A percentile compares a stretch with the other conserved stretches of the same genome.
Conservation (phyloP, 1,140 invertebrate species). For the Pseudomyrmex gracilis region DNA sequence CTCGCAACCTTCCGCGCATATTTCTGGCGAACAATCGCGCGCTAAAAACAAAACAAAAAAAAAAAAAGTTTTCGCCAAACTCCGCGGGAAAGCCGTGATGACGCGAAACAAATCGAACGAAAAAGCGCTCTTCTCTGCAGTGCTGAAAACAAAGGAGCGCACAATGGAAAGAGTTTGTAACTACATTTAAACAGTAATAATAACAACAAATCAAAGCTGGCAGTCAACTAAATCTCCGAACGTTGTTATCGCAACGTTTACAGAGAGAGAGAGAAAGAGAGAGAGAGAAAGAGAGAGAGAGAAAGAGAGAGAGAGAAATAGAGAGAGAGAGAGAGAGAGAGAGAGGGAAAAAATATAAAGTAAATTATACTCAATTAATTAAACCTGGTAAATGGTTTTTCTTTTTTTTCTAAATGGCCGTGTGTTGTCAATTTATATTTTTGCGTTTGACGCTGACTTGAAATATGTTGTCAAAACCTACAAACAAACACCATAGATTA, state of each 20-base stretch:
- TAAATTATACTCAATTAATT: background rate
- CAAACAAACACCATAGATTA: background rate
- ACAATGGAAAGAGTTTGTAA: background rate
- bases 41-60: background rate
- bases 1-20: conserved; percentile 18
- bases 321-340: no score
- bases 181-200: background rate
- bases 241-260: background rate
- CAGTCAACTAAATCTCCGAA: background rate
- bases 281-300: no score
- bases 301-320: no score
- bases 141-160: background rate
- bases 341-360: background rate
- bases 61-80: conserved; percentile 27
- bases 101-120: background rate
- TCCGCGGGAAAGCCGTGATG: conserved; percentile 11
- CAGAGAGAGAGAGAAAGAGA: background rate
- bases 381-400: conserved; percentile 8
- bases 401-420: background rate
- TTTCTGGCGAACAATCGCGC: conserved; percentile 9
- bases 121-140: background rate
- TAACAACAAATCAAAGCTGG: background rate
- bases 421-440: background rate
- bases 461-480: conserved; percentile 25
- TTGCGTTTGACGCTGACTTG: background rate